Evolutionary conservation across 2,113 vertebrate genomes (phyloP), one percentile per base, ranked within the genome.

Genomic region (Zosterops hypoxanthus): DNA sequence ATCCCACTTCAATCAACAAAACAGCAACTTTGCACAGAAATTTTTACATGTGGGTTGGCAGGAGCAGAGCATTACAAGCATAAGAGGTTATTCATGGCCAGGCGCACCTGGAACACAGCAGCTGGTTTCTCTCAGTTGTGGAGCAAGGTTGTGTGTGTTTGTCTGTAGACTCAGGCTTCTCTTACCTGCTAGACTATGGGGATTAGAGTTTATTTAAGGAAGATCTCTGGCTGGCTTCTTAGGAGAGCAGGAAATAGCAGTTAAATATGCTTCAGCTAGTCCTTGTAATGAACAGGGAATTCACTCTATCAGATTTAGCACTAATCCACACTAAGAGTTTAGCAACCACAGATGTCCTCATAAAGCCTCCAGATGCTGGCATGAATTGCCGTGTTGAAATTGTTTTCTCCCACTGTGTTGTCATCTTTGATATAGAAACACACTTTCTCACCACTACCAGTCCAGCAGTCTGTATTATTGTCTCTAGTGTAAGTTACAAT

Each of bases 161-260:
- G 46, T 13, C 41, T 57, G 19, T 25, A 66, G 20, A 15, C 18
- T 15, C 10, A 5, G 36, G 31, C 39, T 94, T 93, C 81, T 75
- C 15, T 61, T 57, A 20, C 24, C 26, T 91, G 49, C 71, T 88
- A 75, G 53, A 78, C 68, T 75, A 12, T 29, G 34, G n/a, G 41
- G 53, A 86, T 92, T 95, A 88, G 49, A 69, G 46, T 94, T 86
- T 94, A 92, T 90, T 93, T 96, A 86, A 90, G 94, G 69, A 59
- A 26, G 15, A 53, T 71, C 52, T 81, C 71, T 76, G 18, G 0
- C 21, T 86, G 65, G 44, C 41, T 81, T 14, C 49, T 71, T 77
- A 81, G 79, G 57, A 19, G 20, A 21, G 49, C 85, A 90, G 88
- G 68, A 96, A 95, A 90, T 56, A 80, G 55, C 61, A 85, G 39